Evolutionary conservation across 2,113 vertebrate species (phyloP).

Genomic region (Raja brachyura): DNA sequence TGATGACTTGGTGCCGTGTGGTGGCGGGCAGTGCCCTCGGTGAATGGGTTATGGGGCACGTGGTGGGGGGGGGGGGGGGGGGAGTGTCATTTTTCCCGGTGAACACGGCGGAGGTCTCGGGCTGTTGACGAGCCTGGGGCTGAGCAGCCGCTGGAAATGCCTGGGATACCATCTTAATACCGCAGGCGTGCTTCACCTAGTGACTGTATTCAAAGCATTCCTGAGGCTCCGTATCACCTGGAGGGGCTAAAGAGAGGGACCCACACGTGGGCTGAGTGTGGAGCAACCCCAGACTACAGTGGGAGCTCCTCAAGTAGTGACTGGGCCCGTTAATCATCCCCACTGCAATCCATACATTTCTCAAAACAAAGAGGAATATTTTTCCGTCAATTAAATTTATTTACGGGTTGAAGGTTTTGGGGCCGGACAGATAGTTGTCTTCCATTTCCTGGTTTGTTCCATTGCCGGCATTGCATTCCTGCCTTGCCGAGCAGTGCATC

Average conservation of each 20-base stretch:
- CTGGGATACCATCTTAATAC: constrained; percentile 30
- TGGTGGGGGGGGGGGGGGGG: too few species aligned
- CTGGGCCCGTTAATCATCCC: not conserved
- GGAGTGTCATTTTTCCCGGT: not conserved
- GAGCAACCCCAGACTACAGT: not conserved
- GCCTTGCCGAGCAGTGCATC: not conserved
- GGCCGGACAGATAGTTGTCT: not conserved
- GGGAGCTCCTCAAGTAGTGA: not conserved
- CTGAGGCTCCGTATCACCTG: not conserved
- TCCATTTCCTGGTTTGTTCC: not conserved
- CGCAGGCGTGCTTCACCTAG: constrained; percentile 17
- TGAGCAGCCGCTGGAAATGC: not conserved
- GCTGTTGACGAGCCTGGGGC: not conserved
- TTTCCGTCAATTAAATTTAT: constrained; percentile 18
- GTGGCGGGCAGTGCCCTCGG: not conserved
- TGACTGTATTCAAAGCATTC: constrained; percentile 36
- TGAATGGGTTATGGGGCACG: not conserved
- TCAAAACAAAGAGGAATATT: not conserved
- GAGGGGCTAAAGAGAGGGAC: not conserved
- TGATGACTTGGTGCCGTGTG: not conserved
- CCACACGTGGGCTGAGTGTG: too few species aligned
- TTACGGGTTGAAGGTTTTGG: not conserved
- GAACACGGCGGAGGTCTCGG: not conserved
- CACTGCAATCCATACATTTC: too few species aligned
- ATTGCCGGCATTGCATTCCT: not conserved